Base-by-base conservation (phyloP, 2,797 vertebrate genomes). In the Lemur catta region DNA sequence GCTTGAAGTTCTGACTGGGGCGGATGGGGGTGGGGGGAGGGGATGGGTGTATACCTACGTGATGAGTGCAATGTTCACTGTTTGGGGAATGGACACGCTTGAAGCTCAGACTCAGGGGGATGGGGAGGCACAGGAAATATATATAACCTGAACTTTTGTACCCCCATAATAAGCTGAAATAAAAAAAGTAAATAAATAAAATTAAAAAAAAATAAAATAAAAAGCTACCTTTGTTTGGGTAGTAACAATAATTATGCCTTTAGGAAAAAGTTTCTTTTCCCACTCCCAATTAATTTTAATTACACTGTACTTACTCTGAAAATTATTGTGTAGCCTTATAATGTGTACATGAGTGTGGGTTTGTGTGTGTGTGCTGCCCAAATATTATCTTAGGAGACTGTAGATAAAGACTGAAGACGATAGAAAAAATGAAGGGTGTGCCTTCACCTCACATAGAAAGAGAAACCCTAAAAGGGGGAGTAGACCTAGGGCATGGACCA, bases 331-430 rank as follows among this genome's bases (percentile, higher is more conserved):
- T 43, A 59, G 26, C 78, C 10, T 89, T 41, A 82, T 10, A 78
- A 89, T 63, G 17, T 50, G 28, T 22, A 41, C 4, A 35, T 17
- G 14, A 61, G 4, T 55, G 7, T 65, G 28, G 6, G 15, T 35
- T 59, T 94, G 7, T 69, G 26, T 48, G 5, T n/a, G 24, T 33
- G 8, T 50, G 26, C 46, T 74, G 17, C 55, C 59, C 41, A 84
- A 69, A 30, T 71, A 71, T 81, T 81, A 76, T 28, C 33, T 78
- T 46, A 67, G 48, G 22, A 92, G 6, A 46, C 15, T 63, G 13
- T 52, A 93, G 96, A 74, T 52, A 59, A 89, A 93, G 33, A 89
- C 2, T 38, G n/a, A 92, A 93, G 13, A 94, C 2, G 28, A 71
- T 0, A 91, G 13, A 81, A 79, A 75, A 74, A 92, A 69, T 38